These are phyloP conservation scores for Mormoops blainvillei DNA, from an alignment of 2,113 vertebrate species.

Conservation along the genomic window DNA sequence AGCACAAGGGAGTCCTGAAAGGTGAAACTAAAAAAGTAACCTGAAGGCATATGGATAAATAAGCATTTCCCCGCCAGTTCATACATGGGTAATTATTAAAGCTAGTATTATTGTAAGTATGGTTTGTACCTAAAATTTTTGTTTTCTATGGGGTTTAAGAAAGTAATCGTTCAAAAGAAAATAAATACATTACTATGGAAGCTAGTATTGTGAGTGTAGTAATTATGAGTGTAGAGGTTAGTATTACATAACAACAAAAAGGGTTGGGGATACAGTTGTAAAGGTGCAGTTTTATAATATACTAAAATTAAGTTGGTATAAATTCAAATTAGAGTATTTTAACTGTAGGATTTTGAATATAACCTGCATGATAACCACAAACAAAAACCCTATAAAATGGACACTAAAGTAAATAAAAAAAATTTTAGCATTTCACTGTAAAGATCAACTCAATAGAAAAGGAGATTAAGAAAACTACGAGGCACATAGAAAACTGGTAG, in stretches of 20 bases:
- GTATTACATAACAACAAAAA: neutral
- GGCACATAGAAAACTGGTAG: neutral
- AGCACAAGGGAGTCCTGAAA: neutral
- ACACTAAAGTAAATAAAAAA: neutral
- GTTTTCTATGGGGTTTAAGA: neutral
- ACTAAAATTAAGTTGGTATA: neutral
- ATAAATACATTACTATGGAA: neutral
- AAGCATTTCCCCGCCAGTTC: neutral
- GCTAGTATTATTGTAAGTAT: neutral
- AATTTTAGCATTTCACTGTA: neutral
- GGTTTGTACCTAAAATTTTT: neutral
- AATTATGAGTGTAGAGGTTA: neutral
- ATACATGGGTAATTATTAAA: neutral
- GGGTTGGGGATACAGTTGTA: too few relatives aligned
- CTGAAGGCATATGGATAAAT: neutral
- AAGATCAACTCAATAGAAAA: neutral
- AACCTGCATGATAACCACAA: neutral
- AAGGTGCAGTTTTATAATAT: neutral
- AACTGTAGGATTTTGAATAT: neutral
- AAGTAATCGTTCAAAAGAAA: neutral
- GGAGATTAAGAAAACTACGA: neutral
- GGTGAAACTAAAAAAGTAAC: neutral
- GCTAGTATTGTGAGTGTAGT: neutral
- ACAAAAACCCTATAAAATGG: neutral
- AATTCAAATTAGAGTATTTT: neutral